These are phyloP conservation scores for Naja naja DNA, from an alignment of 2,113 vertebrate genomes.

Conservation along the genomic window DNA sequence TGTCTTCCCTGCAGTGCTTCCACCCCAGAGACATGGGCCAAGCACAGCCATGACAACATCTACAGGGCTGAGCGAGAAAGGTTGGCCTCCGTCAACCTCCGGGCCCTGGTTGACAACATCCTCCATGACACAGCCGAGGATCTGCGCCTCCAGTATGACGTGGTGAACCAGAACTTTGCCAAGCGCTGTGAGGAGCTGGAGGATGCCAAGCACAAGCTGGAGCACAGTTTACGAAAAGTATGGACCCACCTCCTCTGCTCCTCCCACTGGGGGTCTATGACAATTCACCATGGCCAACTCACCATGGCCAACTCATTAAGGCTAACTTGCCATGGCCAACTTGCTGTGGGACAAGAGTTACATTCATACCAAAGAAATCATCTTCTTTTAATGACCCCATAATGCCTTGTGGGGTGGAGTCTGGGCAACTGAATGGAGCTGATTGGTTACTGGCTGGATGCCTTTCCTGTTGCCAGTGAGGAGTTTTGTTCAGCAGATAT, in stretches of 20 bases:
- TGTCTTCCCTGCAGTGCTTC: conserved; percentile 71
- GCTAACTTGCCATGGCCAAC: too few species aligned
- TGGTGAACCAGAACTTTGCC: conserved; percentile 72
- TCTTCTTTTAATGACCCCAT: too few species aligned
- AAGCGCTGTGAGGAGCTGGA: conserved; percentile 73
- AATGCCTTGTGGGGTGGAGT: too few species aligned
- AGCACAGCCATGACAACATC: conserved; percentile 81
- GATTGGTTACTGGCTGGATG: too few species aligned
- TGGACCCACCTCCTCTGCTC: neutral
- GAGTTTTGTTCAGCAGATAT: too few species aligned
- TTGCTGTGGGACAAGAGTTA: too few species aligned
- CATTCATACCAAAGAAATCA: too few species aligned
- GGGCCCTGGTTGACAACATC: conserved; percentile 74
- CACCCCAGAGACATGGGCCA: conserved; percentile 74
- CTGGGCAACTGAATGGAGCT: too few species aligned
- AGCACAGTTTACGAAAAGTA: conserved; percentile 75
- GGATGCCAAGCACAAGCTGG: conserved; percentile 72
- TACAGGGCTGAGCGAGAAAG: conserved; percentile 73
- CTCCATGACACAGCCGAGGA: conserved; percentile 80
- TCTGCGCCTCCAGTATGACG: conserved; percentile 75
- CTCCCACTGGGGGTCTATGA: neutral
- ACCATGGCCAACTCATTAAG: too few species aligned
- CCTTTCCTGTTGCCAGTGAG: too few species aligned
- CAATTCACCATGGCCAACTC: too few species aligned
- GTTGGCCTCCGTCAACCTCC: conserved; percentile 73